A percentile compares a stretch with the other conserved stretches of the same genome.
phyloP scores from a whole-genome alignment of 2,888 invertebrate species.

The Exephanes ischioxanthus region DNA sequence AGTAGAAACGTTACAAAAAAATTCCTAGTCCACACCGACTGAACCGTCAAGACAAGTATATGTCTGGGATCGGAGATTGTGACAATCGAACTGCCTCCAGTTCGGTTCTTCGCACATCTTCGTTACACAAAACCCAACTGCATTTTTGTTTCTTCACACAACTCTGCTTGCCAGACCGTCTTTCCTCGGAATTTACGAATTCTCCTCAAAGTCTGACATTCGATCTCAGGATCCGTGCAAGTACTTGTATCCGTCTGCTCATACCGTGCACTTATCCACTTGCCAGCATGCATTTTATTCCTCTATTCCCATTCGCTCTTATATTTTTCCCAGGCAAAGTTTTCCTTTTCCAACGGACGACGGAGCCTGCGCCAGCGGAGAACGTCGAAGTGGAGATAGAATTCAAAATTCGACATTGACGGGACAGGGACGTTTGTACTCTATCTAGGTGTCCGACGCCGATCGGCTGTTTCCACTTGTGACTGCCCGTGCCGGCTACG shows the following conservation, averaged over 20 bases:
- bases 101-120: background rate
- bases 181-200: background rate
- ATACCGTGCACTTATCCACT: slow-evolving; percentile 2
- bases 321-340: background rate
- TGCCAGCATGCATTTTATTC: background rate
- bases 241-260: background rate
- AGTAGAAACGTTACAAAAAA: slow-evolving; percentile 39
- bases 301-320: slow-evolving; percentile 1
- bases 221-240: background rate
- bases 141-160: background rate
- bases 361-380: background rate
- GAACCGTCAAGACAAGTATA: background rate
- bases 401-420: slow-evolving; percentile 7
- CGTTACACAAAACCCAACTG: background rate
- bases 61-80: too few species aligned
- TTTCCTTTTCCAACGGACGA: slow-evolving; percentile 17
- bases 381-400: background rate
- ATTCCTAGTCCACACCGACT: background rate
- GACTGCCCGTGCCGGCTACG: background rate
- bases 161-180: background rate
- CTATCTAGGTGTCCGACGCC: slow-evolving; percentile 27
- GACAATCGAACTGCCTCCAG: background rate
- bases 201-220: background rate
- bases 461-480: slow-evolving; percentile 51
- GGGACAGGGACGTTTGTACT: slow-evolving; percentile 22